A percentile compares a stretch with the other conserved stretches of the same genome.
phyloP scores from a whole-genome alignment of 1,140 invertebrate species.

The Lepidurus couesii region DNA sequence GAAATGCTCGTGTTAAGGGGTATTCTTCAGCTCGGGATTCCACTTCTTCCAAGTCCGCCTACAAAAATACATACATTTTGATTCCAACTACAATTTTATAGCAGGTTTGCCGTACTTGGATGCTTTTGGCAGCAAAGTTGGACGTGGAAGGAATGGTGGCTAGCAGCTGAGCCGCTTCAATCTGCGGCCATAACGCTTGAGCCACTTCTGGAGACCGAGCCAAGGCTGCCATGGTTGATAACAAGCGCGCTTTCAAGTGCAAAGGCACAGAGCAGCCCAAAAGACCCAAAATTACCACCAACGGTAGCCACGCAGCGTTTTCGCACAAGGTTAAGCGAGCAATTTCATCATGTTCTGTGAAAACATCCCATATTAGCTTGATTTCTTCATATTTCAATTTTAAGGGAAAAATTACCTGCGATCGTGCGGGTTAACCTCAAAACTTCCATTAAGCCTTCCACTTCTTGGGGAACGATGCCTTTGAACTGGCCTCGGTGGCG shows the following conservation, averaged over 20 bases:
- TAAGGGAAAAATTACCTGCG: conserved; percentile 49
- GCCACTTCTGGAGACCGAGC: conserved; percentile 67
- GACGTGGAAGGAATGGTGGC: conserved; percentile 57
- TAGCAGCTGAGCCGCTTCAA: conserved; percentile 79
- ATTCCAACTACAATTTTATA: background rate
- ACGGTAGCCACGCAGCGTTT: conserved; percentile 74
- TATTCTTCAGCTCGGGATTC: conserved; percentile 84
- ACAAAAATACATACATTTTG: background rate
- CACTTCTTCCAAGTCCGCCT: conserved; percentile 61
- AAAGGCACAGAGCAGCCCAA: conserved; percentile 79
- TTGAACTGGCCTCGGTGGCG: conserved; percentile 49
- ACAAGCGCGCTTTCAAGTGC: conserved; percentile 72
- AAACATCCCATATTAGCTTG: background rate
- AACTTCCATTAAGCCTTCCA: conserved; percentile 78
- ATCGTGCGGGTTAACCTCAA: conserved; percentile 69
- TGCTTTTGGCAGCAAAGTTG: conserved; percentile 8
- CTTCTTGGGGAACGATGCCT: conserved; percentile 72
- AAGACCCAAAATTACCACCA: conserved; percentile 67
- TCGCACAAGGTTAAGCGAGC: conserved; percentile 74
- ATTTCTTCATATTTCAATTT: conserved; percentile 34
- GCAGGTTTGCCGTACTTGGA: background rate
- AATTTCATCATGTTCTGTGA: conserved; percentile 59
- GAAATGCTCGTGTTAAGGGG: conserved; percentile 71
- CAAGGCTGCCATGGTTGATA: conserved; percentile 68
- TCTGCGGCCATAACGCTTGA: conserved; percentile 71